A percentile compares a stretch with the other conserved stretches of the same genome.
These are phyloP conservation scores for Micrasema longulum DNA, from an alignment of 1,140 invertebrate genomes.

Conservation along the genomic window DNA sequence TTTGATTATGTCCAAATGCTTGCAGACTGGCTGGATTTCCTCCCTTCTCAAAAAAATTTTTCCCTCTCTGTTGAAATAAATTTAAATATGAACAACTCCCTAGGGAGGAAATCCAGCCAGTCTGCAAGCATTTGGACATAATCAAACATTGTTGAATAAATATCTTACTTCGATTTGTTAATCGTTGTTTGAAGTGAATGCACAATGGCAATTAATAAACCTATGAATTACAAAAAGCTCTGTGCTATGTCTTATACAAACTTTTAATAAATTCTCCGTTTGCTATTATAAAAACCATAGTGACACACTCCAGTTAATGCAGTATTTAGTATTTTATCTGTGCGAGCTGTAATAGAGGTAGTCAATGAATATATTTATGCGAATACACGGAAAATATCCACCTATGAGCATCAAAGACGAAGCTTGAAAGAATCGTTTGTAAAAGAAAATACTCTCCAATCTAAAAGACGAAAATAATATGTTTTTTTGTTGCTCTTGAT, in stretches of 20 bases:
- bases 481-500: neutral
- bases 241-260: neutral
- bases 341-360: neutral
- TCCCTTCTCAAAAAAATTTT: no score
- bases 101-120: no score
- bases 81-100: no score
- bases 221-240: neutral
- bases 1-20: no score
- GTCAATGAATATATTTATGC: neutral
- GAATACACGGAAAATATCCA: slow-evolving; percentile 8
- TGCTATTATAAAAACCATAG: neutral
- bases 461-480: neutral
- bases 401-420: neutral
- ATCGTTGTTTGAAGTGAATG: neutral
- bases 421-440: neutral
- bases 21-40: no score
- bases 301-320: neutral
- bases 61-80: no score
- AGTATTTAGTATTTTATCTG: neutral
- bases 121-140: no score
- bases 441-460: neutral
- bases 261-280: neutral
- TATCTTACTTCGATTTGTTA: no score
- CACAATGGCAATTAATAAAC: neutral
- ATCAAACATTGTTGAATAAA: no score